Base-by-base conservation (phyloP, 2,113 vertebrate species). In the Scomber scombrus region DNA sequence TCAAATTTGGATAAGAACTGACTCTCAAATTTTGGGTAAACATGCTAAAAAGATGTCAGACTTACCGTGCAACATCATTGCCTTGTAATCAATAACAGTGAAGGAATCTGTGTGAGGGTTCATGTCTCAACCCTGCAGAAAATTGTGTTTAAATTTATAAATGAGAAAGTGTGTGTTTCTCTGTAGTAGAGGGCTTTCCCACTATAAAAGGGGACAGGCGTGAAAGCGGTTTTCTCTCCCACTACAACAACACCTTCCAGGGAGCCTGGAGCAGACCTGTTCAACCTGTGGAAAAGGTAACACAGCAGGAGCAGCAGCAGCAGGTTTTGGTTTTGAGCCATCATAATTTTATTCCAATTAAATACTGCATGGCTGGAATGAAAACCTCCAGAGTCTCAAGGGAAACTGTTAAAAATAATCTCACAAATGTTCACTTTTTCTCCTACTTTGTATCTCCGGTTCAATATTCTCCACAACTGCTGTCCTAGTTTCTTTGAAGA, bases 211-310 rank as follows among this genome's bases (percentile, higher is more conserved):
- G 54, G 11, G 81, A 88, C 0, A 23, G 16, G 52, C 16, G 7
- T 5, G 5, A 3, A 2, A 0, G 0, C 19, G 70, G 6, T 7
- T 68, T 61, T 31, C 19, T 19, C 34, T 79, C 92, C 11, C 58
- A 88, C 0, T 46, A 94, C 31, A 85, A 54, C 19, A 50, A 74
- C 5, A 57, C 31, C 16, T 93, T 92, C 69, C 40, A 51, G 45
- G 85, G 81, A 72, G 71, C 61, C 34, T 19, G 68, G 66, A 54
- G 5, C 40, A 40, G n/a, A 23, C 58, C 82, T 5, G 65, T 71
- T 63, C 61, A 65, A 5, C 69, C 71, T 34, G 57, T 64, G 2
- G 11, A 55, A 18, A 73, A 84, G 93, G 93, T 92, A 87, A 66
- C 5, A 34, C 15, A 54, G 29, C 14, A 52, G 49, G 12, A 66